Percentiles rank a stretch among this genome's conserved stretches.
Evolutionary conservation across 2,797 vertebrate genomes (phyloP).

Genomic region (Acanthurus tractus): DNA sequence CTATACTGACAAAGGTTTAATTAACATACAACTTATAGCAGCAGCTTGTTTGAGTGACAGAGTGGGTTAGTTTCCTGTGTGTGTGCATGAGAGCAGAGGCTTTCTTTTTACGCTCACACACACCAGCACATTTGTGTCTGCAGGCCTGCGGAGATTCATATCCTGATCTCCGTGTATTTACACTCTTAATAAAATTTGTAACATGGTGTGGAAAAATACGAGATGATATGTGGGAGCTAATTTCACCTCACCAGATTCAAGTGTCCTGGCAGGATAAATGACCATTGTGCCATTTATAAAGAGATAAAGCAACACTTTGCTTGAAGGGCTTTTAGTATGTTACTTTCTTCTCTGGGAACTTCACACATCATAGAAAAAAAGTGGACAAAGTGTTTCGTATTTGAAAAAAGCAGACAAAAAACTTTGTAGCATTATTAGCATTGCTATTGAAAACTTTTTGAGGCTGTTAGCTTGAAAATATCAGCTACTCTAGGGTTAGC

Average conservation of each 20-base stretch:
- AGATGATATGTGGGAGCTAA: constrained; percentile 51
- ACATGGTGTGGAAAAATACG: constrained; percentile 38
- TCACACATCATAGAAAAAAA: constrained; percentile 2
- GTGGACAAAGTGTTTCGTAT: neutral
- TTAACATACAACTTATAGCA: constrained; percentile 76
- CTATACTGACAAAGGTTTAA: constrained; percentile 76
- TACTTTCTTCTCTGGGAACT: constrained; percentile 16
- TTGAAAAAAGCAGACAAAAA: constrained; percentile 8
- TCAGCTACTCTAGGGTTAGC: neutral
- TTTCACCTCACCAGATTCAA: constrained; percentile 42
- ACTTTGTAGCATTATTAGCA: constrained; percentile 2
- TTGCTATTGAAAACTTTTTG: constrained; percentile 13
- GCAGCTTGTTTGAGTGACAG: constrained; percentile 48
- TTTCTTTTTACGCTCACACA: constrained; percentile 24
- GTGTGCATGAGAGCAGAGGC: neutral
- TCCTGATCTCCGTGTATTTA: constrained; percentile 45
- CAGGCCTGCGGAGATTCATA: constrained; percentile 49
- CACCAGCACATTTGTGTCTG: constrained; percentile 17
- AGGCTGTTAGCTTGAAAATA: constrained; percentile 5
- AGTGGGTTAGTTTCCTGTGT: constrained; percentile 25
- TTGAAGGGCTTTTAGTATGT: constrained; percentile 28
- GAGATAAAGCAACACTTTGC: constrained; percentile 43
- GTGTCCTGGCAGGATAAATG: constrained; percentile 40
- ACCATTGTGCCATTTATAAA: constrained; percentile 47
- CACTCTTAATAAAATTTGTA: constrained; percentile 46